Base-by-base conservation (phyloP, 2,888 invertebrate genomes). In the Eristalis pertinax region DNA sequence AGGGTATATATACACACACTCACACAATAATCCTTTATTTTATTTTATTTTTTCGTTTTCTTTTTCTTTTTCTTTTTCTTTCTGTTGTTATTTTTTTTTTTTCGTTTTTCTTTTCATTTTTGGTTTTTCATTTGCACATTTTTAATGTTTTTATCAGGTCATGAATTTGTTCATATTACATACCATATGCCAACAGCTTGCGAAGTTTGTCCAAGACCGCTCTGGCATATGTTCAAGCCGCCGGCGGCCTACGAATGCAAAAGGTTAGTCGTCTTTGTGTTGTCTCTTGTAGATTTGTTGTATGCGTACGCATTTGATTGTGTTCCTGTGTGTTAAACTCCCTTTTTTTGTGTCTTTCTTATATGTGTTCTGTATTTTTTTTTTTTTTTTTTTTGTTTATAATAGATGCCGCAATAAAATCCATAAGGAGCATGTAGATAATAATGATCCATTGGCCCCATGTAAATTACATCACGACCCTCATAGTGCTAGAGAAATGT, bases 121-220 rank as follows among this genome's bases (percentile, higher is more conserved):
- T 10, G 15, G 11, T 26, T 15, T 67, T 29, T 62, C n/a, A 50
- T 97, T 67, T 56, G 19, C 50, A 50, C 19, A 50, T 19, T 50
- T n/a, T 50, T 19, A 50, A 50, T 19, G 50, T 50, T 50, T 19
- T 8, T 50, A 50, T 50, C 50, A 93, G 93, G 99, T 15, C 99
- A 99, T 94, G 99, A 99, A 94, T 97, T 99, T 92, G 95, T 99
- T 89, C 97, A 97, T 93, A 98, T 99, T 91, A 97, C 97, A 90
- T 99, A 98, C 94, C 99, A 99, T 94, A 99, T 99, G 96, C 99
- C 99, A 77, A 98, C 99, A 13, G 97, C 97, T 90, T 99, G 99
- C 94, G 99, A 99, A 94, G 97, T 98, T 90, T 99, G 99, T 95
- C 96, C 98, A 89, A 98, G 98, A 92, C 98, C 98, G 91, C 95